Conservation (phyloP, 2,888 invertebrate species). For the Zygogramma bicolorata region DNA sequence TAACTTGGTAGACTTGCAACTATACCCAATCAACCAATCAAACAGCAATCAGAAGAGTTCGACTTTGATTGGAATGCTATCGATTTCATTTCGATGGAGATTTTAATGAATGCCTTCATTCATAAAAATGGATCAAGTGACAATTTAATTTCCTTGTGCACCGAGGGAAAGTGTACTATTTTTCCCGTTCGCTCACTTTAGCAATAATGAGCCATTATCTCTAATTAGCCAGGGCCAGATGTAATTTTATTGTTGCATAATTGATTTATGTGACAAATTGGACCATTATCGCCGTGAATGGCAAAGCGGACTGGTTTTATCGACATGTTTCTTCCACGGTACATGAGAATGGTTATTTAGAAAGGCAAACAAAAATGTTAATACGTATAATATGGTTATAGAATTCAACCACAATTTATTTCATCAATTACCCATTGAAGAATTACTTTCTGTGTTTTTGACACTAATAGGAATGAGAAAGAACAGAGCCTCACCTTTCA, state of each 20-base stretch:
- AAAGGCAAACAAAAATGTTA: background rate
- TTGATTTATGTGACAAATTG: slow-evolving; percentile 16
- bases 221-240: background rate
- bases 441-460: too few relatives aligned
- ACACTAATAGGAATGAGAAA: too few relatives aligned
- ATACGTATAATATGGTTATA: background rate
- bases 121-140: background rate
- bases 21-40: too few relatives aligned
- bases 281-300: background rate
- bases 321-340: background rate
- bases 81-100: background rate
- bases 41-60: background rate
- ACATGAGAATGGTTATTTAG: background rate
- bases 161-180: background rate
- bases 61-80: background rate
- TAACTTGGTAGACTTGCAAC: too few relatives aligned
- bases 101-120: background rate
- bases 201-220: background rate
- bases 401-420: too few relatives aligned
- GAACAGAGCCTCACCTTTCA: too few relatives aligned
- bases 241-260: slow-evolving; percentile 13
- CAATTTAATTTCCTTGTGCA: background rate
- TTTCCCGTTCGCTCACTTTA: background rate
- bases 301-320: background rate
- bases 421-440: too few relatives aligned